A percentile compares a stretch with the other conserved stretches of the same genome.
These are phyloP conservation scores for Drosophila pruinosa DNA, from an alignment of 1,140 invertebrate species.

Conservation along the genomic window DNA sequence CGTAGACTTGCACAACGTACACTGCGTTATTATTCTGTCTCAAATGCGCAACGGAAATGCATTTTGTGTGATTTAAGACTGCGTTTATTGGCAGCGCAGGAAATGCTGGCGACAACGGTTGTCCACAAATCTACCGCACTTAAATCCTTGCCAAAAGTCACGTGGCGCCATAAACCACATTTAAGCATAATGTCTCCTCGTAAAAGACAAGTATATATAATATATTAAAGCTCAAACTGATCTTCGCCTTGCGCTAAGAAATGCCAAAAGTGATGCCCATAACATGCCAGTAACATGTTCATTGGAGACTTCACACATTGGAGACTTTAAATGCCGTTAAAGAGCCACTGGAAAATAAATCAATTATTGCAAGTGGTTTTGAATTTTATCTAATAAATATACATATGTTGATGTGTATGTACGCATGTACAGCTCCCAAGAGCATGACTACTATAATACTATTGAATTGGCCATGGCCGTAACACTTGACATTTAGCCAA, in stretches of 20 bases:
- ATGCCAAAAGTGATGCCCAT: no score
- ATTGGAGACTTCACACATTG: no score
- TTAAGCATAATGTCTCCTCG: not conserved
- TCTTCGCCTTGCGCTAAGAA: no score
- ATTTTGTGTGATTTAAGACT: constrained; percentile 41
- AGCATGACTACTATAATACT: not conserved
- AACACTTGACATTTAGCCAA: constrained; percentile 60
- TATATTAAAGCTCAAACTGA: not conserved
- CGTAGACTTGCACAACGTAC: constrained; percentile 33
- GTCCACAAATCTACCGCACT: constrained; percentile 46
- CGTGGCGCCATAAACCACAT: not conserved
- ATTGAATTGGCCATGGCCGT: constrained; percentile 28
- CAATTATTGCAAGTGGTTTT: no score
- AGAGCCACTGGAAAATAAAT: no score
- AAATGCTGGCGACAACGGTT: constrained; percentile 55
- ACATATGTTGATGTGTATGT: no score
- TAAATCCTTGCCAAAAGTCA: constrained; percentile 53
- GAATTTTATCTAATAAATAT: not conserved
- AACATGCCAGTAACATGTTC: no score
- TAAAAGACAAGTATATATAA: no score
- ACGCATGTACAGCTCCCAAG: not conserved
- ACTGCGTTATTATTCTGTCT: constrained; percentile 16
- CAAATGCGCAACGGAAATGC: constrained; percentile 48
- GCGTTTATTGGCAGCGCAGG: constrained; percentile 62
- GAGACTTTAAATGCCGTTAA: no score